Percentiles rank a stretch among this genome's conserved stretches.
Evolutionary conservation across 1,140 invertebrate species (phyloP).

Genomic region (Pseudobourletiella spinata): DNA sequence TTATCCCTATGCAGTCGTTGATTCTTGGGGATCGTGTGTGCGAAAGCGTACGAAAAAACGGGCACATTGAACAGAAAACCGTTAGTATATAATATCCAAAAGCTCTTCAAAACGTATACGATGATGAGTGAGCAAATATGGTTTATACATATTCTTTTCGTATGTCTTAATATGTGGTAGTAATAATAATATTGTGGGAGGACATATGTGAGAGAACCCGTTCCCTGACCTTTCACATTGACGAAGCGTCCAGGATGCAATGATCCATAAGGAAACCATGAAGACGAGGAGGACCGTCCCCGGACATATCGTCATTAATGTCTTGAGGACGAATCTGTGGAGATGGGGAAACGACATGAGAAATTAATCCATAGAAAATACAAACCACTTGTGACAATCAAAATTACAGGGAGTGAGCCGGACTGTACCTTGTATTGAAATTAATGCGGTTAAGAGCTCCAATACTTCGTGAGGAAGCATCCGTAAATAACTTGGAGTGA

Average conservation of each 20-base stretch:
- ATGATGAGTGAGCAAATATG: no score
- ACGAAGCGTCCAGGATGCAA: constrained; percentile 95
- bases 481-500: constrained; percentile 97
- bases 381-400: background rate
- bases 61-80: no score
- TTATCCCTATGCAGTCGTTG: no score
- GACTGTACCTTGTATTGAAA: constrained; percentile 88
- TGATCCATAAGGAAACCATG: constrained; percentile 99
- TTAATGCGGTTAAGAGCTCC: constrained; percentile 98
- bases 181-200: no score
- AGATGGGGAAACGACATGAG: background rate
- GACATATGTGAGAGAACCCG: no score
- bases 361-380: background rate
- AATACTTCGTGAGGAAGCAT: constrained; percentile 55
- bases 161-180: no score
- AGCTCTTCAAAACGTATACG: no score
- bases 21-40: no score
- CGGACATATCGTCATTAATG: constrained; percentile 98
- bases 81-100: no score
- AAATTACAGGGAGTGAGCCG: no score
- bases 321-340: constrained; percentile 91
- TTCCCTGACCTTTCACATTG: constrained; percentile 91
- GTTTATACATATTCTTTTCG: no score
- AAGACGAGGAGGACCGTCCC: constrained; percentile 92
- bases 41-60: no score